Percentiles rank a stretch among this genome's conserved stretches.
These are phyloP conservation scores for Pholis gunnellus DNA, from an alignment of 2,113 vertebrate genomes.

Conservation along the genomic window DNA sequence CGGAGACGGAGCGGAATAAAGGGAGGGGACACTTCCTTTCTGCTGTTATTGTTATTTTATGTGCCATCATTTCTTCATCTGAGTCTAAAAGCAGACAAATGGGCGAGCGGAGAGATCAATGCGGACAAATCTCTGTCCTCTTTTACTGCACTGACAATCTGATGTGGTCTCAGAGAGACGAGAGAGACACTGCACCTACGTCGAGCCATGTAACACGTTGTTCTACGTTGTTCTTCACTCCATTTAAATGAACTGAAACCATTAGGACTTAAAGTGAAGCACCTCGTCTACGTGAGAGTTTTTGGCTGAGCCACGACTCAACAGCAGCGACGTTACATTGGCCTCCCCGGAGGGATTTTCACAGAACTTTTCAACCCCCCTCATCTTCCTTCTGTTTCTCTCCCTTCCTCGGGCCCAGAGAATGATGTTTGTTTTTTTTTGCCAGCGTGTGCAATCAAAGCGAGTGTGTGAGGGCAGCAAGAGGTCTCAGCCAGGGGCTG, in stretches of 20 bases:
- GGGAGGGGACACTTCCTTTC: not conserved
- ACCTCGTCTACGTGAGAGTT: not conserved
- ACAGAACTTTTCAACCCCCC: conserved; percentile 11
- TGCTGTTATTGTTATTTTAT: conserved; percentile 19
- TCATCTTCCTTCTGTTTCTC: conserved; percentile 13
- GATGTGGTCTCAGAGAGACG: conserved; percentile 28
- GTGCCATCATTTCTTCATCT: conserved; percentile 39
- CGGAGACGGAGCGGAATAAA: not conserved
- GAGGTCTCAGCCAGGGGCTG: conserved; percentile 49
- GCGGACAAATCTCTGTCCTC: conserved; percentile 16
- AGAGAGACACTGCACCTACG: not conserved
- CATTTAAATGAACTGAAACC: not conserved
- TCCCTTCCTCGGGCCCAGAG: not conserved
- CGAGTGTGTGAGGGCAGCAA: conserved; percentile 26
- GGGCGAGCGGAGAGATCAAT: not conserved
- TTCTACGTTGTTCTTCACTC: not conserved
- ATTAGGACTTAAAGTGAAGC: conserved; percentile 1
- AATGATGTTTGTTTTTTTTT: not conserved
- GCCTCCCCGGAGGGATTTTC: not conserved
- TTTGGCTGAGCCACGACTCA: conserved; percentile 2
- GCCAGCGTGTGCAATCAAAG: conserved; percentile 50
- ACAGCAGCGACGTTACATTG: conserved; percentile 4
- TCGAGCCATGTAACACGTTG: not conserved
- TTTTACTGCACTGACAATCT: conserved; percentile 73
- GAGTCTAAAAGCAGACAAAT: conserved; percentile 5